Evolutionary conservation across 2,888 invertebrate genomes (phyloP), one percentile per base, ranked within the genome.

Genomic region (Chrysotoxum bicinctum): DNA sequence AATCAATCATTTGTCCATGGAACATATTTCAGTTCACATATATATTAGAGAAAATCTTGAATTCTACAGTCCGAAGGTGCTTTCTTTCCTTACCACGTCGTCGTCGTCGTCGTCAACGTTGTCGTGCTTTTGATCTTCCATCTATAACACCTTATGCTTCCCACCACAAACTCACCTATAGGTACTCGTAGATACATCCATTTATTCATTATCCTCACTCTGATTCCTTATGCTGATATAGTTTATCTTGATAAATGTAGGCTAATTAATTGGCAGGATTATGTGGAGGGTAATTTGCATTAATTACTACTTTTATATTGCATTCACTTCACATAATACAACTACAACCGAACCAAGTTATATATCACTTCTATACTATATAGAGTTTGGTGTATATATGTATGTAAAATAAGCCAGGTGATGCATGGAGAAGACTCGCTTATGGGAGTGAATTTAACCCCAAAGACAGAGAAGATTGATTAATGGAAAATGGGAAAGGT

Each of bases 211-310:
- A 69, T 69, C 60, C 60, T 19, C 40, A 54, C 32, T 52, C 52
- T 50, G 62, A 66, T 75, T 56, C n/a, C 66, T 66, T 30, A 12
- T 50, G 19, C 64, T 35, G 66, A 56, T 45, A 69, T 37, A 48
- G 45, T 56, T 56, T 75, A 64, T 62, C 45, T 56, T 56, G 75
- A 75, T 75, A 66, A 75, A 66, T 66, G 66, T 66, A 23, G 30
- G n/a, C 56, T 56, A 75, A 75, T 75, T 75, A 75, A 75, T 75
- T 75, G 75, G 35, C 66, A 68, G 66, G 75, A 75, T 75, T 75
- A 75, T 68, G 66, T 32, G 56, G 66, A 66, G 64, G 74, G 74
- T 74, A 74, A 74, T 74, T 74, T 74, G 66, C 56, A 56, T 75
- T 56, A 75, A 66, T 75, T 66, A 52, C 66, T 56, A 37, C 64